phyloP scores from a whole-genome alignment of 2,113 vertebrate species.

The Phyllostomus hastatus region DNA sequence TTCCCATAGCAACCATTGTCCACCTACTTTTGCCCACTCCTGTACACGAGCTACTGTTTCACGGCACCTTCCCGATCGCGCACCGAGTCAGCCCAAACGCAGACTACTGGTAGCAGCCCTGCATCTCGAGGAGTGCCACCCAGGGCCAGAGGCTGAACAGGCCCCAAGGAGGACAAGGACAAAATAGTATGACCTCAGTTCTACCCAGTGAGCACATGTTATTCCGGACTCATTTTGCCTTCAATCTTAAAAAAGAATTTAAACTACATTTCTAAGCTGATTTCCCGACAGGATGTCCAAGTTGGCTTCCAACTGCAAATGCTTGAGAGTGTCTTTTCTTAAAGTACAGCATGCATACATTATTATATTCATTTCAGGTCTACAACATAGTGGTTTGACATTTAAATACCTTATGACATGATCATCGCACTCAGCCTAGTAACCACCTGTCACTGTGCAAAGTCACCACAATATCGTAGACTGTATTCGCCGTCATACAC shows the following conservation, averaged over 20 bases:
- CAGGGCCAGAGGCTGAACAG: not conserved
- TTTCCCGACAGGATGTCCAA: not conserved
- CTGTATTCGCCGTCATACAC: not conserved
- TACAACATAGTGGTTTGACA: no score
- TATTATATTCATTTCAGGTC: not conserved
- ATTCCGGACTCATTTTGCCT: not conserved
- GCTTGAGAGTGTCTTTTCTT: not conserved
- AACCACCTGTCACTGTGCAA: not conserved
- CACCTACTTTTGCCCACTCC: no score
- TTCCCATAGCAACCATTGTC: no score
- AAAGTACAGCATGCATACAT: not conserved
- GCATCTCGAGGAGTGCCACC: no score
- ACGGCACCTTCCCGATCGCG: not conserved
- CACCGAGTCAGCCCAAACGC: not conserved
- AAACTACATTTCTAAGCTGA: not conserved
- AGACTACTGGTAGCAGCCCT: not conserved
- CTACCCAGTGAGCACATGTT: not conserved
- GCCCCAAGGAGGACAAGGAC: not conserved
- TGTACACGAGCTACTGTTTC: accelerated
- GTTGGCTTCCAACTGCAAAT: not conserved
- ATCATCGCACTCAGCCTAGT: not conserved
- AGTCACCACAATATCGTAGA: not conserved
- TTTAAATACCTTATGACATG: not conserved
- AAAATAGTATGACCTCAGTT: not conserved
- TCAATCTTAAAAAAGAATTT: not conserved